A percentile compares a stretch with the other conserved stretches of the same genome.
These are phyloP conservation scores for Heliconius erato DNA, from an alignment of 2,888 invertebrate genomes.

Conservation along the genomic window DNA sequence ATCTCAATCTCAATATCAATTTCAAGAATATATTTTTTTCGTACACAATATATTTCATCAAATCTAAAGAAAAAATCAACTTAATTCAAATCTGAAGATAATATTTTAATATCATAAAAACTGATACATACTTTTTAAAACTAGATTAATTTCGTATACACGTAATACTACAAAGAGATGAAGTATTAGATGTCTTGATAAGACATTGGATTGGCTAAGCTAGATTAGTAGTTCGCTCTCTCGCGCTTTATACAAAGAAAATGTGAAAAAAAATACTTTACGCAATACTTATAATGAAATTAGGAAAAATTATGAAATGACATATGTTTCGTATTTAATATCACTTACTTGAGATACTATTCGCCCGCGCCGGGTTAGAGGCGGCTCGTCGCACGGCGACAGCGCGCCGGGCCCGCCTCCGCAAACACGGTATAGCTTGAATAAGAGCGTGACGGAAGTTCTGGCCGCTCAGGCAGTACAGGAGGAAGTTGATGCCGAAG, in stretches of 20 bases:
- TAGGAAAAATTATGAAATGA: not conserved
- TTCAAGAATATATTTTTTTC: no score
- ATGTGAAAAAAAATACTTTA: no score
- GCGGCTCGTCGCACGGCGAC: conserved; percentile 50
- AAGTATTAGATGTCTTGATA: not conserved
- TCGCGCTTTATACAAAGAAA: not conserved
- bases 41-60: no score
- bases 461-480: conserved; percentile 93
- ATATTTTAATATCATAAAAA: not conserved
- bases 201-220: not conserved
- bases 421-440: conserved; percentile 62
- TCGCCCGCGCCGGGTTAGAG: conserved; percentile 55
- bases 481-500: conserved; percentile 93
- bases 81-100: not conserved
- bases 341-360: conserved; percentile 69
- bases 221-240: not conserved
- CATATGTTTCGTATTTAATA: not conserved
- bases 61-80: not conserved
- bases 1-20: no score
- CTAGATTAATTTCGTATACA: not conserved
- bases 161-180: not conserved
- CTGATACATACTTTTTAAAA: not conserved
- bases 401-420: conserved; percentile 51
- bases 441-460: conserved; percentile 89
- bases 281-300: no score